These are phyloP conservation scores for Chorisops tibialis DNA, from an alignment of 2,888 invertebrate genomes.

Conservation along the genomic window DNA sequence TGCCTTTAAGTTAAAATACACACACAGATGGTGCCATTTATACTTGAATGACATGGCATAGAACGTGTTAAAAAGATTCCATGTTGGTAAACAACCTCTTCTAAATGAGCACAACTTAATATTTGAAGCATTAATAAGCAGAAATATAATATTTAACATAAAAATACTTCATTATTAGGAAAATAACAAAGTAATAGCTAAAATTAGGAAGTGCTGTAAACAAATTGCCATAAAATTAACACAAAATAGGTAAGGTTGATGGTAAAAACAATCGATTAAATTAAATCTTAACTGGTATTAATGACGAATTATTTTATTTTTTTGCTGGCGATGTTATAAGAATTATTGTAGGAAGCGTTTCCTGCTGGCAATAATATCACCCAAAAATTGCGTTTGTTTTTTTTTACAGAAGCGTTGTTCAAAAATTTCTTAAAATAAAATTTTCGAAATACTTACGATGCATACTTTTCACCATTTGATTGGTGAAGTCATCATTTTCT, in stretches of 20 bases:
- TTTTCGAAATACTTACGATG: not conserved
- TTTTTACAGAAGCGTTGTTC: not conserved
- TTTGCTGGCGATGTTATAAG: not conserved
- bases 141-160: not conserved
- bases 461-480: conserved; percentile 40
- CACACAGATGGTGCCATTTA: no score
- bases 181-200: not conserved
- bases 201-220: no score
- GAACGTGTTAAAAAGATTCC: no score
- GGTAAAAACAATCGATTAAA: not conserved
- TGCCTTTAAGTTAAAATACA: no score
- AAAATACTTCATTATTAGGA: not conserved
- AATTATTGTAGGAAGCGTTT: not conserved
- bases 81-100: no score
- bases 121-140: no score
- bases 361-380: not conserved
- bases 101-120: not conserved
- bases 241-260: not conserved
- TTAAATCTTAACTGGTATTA: no score
- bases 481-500: conserved; percentile 36
- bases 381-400: not conserved
- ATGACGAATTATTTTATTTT: not conserved
- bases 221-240: no score
- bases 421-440: not conserved
- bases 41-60: no score